Percentiles rank a stretch among this genome's conserved stretches.
These are phyloP conservation scores for Heliconius cydno DNA, from an alignment of 2,888 invertebrate species.

Conservation along the genomic window DNA sequence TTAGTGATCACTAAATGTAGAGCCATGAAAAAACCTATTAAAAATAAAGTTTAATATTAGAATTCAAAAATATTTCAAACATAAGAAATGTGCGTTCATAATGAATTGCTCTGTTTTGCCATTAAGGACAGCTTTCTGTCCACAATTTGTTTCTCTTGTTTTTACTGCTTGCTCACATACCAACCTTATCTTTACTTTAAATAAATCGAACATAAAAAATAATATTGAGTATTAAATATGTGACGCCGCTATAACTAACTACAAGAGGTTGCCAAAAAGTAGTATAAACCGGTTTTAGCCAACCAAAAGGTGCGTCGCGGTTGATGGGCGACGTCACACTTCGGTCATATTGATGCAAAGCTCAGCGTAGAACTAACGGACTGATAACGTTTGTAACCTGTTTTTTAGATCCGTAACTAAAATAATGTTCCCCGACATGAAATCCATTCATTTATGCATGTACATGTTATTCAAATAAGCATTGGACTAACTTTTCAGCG, in stretches of 20 bases:
- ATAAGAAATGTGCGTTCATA: no score
- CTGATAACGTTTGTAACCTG: neutral
- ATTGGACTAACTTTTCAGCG: constrained; percentile 72
- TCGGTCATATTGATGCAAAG: neutral
- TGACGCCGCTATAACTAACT: neutral
- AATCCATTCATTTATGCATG: constrained; percentile 56
- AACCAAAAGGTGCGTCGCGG: neutral
- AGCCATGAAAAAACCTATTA: neutral
- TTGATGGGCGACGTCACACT: neutral
- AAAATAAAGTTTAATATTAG: no score
- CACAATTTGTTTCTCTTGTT: no score
- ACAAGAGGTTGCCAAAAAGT: neutral
- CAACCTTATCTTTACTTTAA: no score
- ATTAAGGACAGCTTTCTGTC: neutral
- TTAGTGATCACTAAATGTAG: neutral
- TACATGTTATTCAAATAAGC: constrained; percentile 64
- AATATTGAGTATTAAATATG: neutral
- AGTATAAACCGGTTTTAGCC: neutral
- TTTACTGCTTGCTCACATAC: no score
- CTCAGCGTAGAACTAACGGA: neutral
- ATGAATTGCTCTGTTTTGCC: no score
- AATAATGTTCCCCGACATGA: constrained; percentile 15
- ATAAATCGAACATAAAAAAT: neutral
- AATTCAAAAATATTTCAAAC: no score
- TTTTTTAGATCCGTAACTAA: constrained; percentile 25